Base-by-base conservation (phyloP, 1,140 invertebrate species). In the Drosophila nikananu region DNA sequence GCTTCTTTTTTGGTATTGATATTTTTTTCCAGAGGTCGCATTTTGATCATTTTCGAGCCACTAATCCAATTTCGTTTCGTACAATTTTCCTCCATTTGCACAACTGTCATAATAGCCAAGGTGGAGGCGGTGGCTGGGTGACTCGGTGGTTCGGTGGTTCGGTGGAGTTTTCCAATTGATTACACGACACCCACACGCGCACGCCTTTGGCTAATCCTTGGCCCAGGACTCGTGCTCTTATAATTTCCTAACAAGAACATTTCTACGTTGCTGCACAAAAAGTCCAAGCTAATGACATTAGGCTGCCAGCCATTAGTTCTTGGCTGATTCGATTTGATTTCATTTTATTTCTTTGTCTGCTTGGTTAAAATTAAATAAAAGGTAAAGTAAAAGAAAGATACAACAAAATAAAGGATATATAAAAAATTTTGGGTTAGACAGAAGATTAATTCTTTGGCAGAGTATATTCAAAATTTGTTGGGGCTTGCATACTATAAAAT, bases 11-110 rank as follows among this genome's bases (percentile, higher is more conserved):
- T 19, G n/a, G 48, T 8, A 39, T 44, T 27, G 44, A 65, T 58
- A 79, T 77, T 77, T 77, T 77, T 78, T 78, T 81, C 51, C 73
- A 89, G 77, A 79, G 79, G 86, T 89, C 87, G 80, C 82, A 89
- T 72, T 81, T 78, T 70, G 30, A 68, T 58, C 21, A 58, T 63
- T 78, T 57, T 71, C 44, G 27, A 42, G 66, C 58, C 62, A 41
- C 68, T 81, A 83, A 83, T 89, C 81, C 51, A 62, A 81, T 87
- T 87, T 70, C 44, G 60, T 60, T 30, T 65, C 7, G 32, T 65
- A 71, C 62, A 63, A 64, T 82, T 62, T 84, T 73, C 63, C 61
- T 66, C 51, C 65, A 48, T 73, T 68, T 75, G 37, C 80, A 74
- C 83, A 87, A 87, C 83, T 87, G 83, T 83, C 81, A 81, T 81